Base-by-base conservation (phyloP, 2,888 invertebrate genomes). In the Napeogenes inachia region DNA sequence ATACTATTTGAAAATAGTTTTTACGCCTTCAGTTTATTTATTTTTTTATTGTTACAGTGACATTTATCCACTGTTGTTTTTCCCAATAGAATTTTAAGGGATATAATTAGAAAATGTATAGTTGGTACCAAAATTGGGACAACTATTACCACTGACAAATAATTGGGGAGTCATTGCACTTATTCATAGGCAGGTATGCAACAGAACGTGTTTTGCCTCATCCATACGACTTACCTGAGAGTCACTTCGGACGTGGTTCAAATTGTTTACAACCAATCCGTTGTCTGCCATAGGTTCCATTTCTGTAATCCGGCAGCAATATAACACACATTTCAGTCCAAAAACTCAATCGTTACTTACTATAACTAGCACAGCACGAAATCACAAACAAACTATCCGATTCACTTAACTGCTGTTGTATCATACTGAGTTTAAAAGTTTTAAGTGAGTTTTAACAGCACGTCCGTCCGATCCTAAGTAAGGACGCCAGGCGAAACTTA, bases 401-500 rank as follows among this genome's bases (percentile, higher is more conserved):
- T 21, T 46, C 46, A 60, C 54, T 61, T 59, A 61, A 60, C 53
- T 35, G n/a, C 38, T 38, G 38, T 65, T 65, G 47, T 62, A 59
- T 61, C 65, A 64, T 59, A 60, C 33, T 47, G 3, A 72, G 65
- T 70, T 64, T 57, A 72, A 72, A 75, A 78, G 74, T 80, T 77
- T 77, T 71, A 57, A 68, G 58, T 62, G 60, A 63, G 57, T 57
- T 75, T 77, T 71, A 57, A 54, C 75, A 78, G 75, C 64, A 83
- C 78, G 84, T 81, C 81, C 80, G 82, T 76, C 81, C 80, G 84
- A 73, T 78, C 80, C 78, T 82, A 84, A 88, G 87, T 82, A 84
- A 88, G 87, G 89, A 89, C 89, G 90, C 88, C 85, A 86, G 86
- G 84, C 85, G 81, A 90, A 90, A 87, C 76, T 87, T 84, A 87